Conservation (phyloP, 2,888 invertebrate genomes). For the Drosophila subquinaria region DNA sequence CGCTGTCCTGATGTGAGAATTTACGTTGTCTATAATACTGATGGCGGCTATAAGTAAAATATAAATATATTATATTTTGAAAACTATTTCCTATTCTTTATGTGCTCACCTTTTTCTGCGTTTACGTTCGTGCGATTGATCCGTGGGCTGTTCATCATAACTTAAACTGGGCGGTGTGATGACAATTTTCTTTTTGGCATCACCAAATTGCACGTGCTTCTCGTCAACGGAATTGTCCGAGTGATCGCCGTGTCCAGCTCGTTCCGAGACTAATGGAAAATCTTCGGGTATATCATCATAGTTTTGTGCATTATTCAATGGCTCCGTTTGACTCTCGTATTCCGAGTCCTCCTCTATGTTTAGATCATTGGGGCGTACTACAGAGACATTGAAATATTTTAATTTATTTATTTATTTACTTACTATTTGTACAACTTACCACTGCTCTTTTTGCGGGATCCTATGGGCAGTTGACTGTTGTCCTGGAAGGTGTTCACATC, state of each 20-base stretch:
- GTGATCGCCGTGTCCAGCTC: conserved; percentile 85
- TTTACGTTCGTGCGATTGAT: conserved; percentile 86
- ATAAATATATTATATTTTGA: neutral
- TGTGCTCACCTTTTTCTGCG: conserved; percentile 85
- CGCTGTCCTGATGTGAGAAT: conserved; percentile 92
- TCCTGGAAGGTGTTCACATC: conserved; percentile 87
- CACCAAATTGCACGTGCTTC: conserved; percentile 87
- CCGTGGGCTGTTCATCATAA: conserved; percentile 84
- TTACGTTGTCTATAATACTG: conserved; percentile 90
- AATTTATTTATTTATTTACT: neutral
- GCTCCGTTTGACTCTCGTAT: conserved; percentile 83
- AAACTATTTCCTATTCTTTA: neutral
- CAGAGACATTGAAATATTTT: conserved; percentile 4
- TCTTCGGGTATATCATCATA: conserved; percentile 85
- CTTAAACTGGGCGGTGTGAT: conserved; percentile 83
- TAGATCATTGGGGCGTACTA: conserved; percentile 84
- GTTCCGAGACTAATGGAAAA: conserved; percentile 85
- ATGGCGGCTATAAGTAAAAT: conserved; percentile 86
- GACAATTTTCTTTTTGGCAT: conserved; percentile 83
- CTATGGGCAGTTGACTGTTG: conserved; percentile 78
- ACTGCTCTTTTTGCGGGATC: conserved; percentile 82
- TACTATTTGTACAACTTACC: conserved; percentile 47
- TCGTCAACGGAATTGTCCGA: conserved; percentile 85
- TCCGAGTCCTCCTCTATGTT: conserved; percentile 85
- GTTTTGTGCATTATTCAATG: conserved; percentile 82